Evolutionary conservation across 2,113 vertebrate genomes (phyloP).

Genomic region (Phrynocephalus versicolor): DNA sequence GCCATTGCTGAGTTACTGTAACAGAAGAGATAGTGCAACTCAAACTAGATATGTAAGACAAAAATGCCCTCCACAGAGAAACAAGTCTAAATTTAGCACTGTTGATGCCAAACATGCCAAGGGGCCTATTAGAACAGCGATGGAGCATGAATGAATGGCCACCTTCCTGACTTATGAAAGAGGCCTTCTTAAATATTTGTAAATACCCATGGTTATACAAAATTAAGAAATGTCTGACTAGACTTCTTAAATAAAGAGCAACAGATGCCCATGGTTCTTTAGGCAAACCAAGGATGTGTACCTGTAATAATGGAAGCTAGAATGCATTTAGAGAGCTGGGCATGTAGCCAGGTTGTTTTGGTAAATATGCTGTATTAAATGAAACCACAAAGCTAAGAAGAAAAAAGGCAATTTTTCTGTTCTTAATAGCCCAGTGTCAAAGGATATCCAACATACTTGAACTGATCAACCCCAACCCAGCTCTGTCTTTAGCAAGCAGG

Average conservation of each 20-base stretch:
- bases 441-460: no score
- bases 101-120: conserved; percentile 39
- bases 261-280: conserved; percentile 23
- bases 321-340: conserved; percentile 10
- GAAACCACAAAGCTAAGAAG: conserved; percentile 51
- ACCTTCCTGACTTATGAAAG: conserved; percentile 41
- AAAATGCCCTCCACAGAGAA: conserved; percentile 18
- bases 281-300: background rate
- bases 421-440: background rate
- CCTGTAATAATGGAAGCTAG: background rate
- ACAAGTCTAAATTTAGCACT: conserved; percentile 33
- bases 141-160: conserved; percentile 41
- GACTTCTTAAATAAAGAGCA: no score
- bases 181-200: conserved; percentile 50
- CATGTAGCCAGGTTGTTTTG: conserved; percentile 34
- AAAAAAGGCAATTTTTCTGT: conserved; percentile 43
- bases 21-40: conserved; percentile 40
- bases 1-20: conserved; percentile 32
- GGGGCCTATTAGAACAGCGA: conserved; percentile 41
- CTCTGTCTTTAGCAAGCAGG: no score
- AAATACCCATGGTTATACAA: background rate
- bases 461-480: no score
- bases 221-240: no score
- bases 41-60: conserved; percentile 41
- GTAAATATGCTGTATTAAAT: conserved; percentile 54